Conservation (phyloP, 1,140 invertebrate genomes). For the Cherax destructor region DNA sequence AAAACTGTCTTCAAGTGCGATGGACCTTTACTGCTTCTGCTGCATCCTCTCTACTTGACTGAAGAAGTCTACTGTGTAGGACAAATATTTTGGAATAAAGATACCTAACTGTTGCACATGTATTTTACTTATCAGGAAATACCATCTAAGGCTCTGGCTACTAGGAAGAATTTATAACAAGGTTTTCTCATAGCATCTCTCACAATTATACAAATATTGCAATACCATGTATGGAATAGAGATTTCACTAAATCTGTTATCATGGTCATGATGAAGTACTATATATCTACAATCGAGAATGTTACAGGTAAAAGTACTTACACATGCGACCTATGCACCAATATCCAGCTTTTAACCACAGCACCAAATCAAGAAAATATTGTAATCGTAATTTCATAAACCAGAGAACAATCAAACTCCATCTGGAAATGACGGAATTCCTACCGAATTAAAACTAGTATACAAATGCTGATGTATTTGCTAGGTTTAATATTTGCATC, state of each 20-base stretch:
- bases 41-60: too few relatives aligned
- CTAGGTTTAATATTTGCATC: not conserved
- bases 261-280: constrained; percentile 6
- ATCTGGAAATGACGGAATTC: not conserved
- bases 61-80: too few relatives aligned
- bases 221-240: not conserved
- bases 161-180: not conserved
- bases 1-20: too few relatives aligned
- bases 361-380: not conserved
- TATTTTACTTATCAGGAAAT: not conserved
- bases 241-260: not conserved
- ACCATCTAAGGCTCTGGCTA: not conserved
- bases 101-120: too few relatives aligned
- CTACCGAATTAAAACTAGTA: not conserved
- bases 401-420: not conserved
- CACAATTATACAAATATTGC: not conserved
- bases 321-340: not conserved
- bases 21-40: too few relatives aligned
- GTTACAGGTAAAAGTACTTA: constrained; percentile 1
- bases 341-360: constrained; percentile 4
- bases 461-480: not conserved
- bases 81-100: too few relatives aligned
- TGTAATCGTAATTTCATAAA: not conserved
- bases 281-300: not conserved
- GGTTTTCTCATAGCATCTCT: not conserved